Base-by-base conservation (phyloP, 2,113 vertebrate genomes). In the Rhagologus leucostigma region DNA sequence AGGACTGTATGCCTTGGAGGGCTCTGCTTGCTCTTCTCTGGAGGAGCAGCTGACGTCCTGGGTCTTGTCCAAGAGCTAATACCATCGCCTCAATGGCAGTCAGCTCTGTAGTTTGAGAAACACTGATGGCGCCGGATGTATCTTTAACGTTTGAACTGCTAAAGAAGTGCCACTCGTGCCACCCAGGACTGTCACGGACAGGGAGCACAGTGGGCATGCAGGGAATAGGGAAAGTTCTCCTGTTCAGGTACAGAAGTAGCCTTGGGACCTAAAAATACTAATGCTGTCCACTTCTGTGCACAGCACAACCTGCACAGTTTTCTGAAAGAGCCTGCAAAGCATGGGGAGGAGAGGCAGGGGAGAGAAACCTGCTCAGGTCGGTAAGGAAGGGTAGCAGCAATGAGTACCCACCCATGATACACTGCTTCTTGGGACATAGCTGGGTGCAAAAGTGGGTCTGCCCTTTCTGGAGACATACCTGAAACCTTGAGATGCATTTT, bases 1-100 rank as follows among this genome's bases (percentile, higher is more conserved):
- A 59, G n/a, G 82, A 41, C 91, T 87, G 24, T 63, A 63, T 91
- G 90, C 87, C 91, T 87, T n/a, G 23, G 49, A 95, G 91, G 80
- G 44, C 77, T 91, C 73, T 84, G 89, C 89, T 60, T 89, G 73
- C 76, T 87, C 64, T 56, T 49, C 76, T 90, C 73, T 69, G 84
- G 67, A 79, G 81, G 30, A 91, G 81, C 91, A 96, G 88, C 67
- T 96, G 92, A 81, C 0, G 0, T 53, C 56, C 90, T 92, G 95
- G 92, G 85, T 41, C 47, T 71, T 64, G 60, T 87, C 95, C 90
- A 95, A 93, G 78, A 83, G 4, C 59, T 79, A 76, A 87, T 76
- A 46, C 35, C 62, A n/a, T 49, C 3, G 19, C 37, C 63, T 94
- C 47, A 47, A 6, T 69, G 74, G 49, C 84, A 46, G 63, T 35